These are phyloP conservation scores for Hiodon alosoides DNA, from an alignment of 2,113 vertebrate genomes.

Conservation along the genomic window DNA sequence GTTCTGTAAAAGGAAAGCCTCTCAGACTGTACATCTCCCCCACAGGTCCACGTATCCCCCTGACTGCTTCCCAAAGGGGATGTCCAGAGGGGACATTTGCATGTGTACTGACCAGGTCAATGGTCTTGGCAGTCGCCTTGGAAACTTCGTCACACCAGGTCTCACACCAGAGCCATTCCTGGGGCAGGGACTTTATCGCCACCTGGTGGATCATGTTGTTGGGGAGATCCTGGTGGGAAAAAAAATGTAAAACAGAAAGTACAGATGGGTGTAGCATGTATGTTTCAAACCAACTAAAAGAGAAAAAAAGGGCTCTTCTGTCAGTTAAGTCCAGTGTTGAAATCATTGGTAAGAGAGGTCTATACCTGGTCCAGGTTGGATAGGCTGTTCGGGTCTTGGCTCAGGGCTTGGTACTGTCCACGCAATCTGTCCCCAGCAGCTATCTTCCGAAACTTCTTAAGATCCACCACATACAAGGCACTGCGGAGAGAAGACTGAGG, in stretches of 20 bases:
- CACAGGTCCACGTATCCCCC: background rate
- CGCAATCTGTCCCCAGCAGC: slow-evolving; percentile 89
- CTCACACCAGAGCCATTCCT: slow-evolving; percentile 98
- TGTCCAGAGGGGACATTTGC: no score
- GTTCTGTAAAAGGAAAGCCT: no score
- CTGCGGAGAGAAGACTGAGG: slow-evolving; percentile 52
- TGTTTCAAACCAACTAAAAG: no score
- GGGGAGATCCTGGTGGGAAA: slow-evolving; percentile 80
- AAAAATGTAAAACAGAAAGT: background rate
- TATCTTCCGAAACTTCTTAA: slow-evolving; percentile 91
- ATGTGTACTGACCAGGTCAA: slow-evolving; percentile 78
- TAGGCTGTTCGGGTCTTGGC: slow-evolving; percentile 92
- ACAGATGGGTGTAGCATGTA: background rate
- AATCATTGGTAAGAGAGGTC: background rate
- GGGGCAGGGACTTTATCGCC: slow-evolving; percentile 90
- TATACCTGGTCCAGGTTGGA: slow-evolving; percentile 93
- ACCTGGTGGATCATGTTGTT: slow-evolving; percentile 99
- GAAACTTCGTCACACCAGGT: slow-evolving; percentile 94
- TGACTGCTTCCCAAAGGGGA: background rate
- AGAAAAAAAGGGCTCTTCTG: no score
- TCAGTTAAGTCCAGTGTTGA: no score
- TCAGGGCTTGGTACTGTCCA: slow-evolving; percentile 91
- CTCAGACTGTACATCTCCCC: no score
- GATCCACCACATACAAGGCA: slow-evolving; percentile 91
- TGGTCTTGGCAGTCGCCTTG: slow-evolving; percentile 86